phyloP scores from a whole-genome alignment of 2,888 invertebrate species.

The Cheilosia variabilis region DNA sequence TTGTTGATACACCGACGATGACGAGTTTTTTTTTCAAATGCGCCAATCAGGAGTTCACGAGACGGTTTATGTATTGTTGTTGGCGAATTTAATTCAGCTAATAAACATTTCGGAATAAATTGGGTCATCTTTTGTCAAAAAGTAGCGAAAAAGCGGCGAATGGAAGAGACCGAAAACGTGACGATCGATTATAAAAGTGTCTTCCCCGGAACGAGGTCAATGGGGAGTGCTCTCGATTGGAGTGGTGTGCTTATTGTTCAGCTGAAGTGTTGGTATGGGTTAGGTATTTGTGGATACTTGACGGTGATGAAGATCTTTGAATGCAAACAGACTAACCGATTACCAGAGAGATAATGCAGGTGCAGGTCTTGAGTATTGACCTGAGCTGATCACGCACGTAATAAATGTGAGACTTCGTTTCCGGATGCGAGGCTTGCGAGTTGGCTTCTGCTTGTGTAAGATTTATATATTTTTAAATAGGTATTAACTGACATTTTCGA shows the following conservation, averaged over 20 bases:
- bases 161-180: constrained; percentile 1
- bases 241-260: constrained; percentile 23
- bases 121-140: constrained; percentile 45
- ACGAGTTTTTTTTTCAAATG: constrained; percentile 11
- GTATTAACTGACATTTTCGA: too few species aligned
- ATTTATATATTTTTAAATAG: not conserved
- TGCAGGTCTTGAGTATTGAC: constrained; percentile 31
- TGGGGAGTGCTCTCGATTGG: constrained; percentile 21
- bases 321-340: constrained; percentile 35
- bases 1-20: constrained; percentile 2
- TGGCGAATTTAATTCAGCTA: constrained; percentile 48
- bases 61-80: constrained; percentile 47
- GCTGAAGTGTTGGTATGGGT: constrained; percentile 3
- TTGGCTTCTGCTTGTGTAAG: not conserved
- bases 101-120: constrained; percentile 24
- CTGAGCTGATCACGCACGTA: constrained; percentile 1
- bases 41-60: constrained; percentile 64
- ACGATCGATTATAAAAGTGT: constrained; percentile 29
- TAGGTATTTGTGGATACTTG: not conserved
- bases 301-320: constrained; percentile 9
- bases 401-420: constrained; percentile 4
- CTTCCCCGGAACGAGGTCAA: constrained; percentile 43
- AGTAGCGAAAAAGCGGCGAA: not conserved
- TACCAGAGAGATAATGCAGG: constrained; percentile 2
- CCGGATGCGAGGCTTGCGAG: constrained; percentile 12